These are phyloP conservation scores for Hapalemur alaotrensis DNA, from an alignment of 2,797 vertebrate species.

Conservation along the genomic window DNA sequence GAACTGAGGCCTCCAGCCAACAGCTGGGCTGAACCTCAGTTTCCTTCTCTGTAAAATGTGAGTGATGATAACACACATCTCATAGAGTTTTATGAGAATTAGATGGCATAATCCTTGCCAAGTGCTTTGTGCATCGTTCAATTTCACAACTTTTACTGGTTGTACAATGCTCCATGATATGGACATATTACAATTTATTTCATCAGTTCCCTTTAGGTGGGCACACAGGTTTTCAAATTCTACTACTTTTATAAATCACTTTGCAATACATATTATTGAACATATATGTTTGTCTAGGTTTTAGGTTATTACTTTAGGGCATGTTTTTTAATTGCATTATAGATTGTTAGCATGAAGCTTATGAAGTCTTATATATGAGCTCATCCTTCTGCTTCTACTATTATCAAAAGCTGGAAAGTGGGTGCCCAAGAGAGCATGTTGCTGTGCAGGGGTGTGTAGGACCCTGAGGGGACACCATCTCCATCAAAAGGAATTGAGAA, in stretches of 20 bases:
- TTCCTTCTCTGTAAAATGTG: neutral
- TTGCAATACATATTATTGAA: neutral
- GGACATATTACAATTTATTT: neutral
- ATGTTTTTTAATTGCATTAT: neutral
- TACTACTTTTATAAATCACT: neutral
- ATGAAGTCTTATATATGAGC: neutral
- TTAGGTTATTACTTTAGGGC: neutral
- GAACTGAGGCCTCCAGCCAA: neutral
- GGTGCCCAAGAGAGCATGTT: neutral
- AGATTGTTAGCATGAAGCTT: neutral
- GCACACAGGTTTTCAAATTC: neutral
- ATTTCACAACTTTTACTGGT: neutral
- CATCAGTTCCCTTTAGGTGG: neutral
- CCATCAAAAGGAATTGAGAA: neutral
- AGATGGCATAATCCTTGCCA: neutral
- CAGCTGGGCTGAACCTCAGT: neutral
- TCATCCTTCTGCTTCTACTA: neutral
- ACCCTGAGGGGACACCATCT: neutral
- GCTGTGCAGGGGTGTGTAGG: neutral
- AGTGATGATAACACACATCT: neutral
- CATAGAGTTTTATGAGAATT: neutral
- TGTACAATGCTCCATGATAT: neutral
- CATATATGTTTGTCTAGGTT: neutral
- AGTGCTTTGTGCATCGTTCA: neutral
- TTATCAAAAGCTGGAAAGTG: neutral